These are phyloP conservation scores for Octonoba sinensis DNA, from an alignment of 2,888 invertebrate genomes.

Conservation along the genomic window DNA sequence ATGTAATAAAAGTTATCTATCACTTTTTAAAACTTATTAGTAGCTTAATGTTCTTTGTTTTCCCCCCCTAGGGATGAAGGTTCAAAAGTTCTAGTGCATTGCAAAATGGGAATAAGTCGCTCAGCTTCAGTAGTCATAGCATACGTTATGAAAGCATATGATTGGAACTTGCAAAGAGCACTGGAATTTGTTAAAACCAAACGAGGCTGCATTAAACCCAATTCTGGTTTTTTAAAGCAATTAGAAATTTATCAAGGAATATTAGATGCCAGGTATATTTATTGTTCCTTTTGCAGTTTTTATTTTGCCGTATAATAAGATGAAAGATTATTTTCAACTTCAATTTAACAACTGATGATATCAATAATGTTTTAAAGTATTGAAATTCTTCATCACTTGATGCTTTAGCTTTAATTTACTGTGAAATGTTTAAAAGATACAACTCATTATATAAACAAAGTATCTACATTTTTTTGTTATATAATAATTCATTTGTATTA, in stretches of 20 bases:
- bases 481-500: too few species aligned
- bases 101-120: slow-evolving; percentile 99
- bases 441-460: too few species aligned
- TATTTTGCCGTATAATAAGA: neutral
- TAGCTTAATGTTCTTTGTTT: neutral
- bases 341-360: too few species aligned
- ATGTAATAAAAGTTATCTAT: too few species aligned
- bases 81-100: slow-evolving; percentile 96
- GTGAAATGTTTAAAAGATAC: too few species aligned
- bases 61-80: slow-evolving; percentile 79
- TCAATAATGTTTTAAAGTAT: too few species aligned
- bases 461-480: too few species aligned
- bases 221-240: slow-evolving; percentile 92
- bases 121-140: slow-evolving; percentile 98
- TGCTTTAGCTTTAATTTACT: too few species aligned
- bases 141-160: slow-evolving; percentile 97
- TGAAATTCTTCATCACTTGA: too few species aligned
- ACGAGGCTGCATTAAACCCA: slow-evolving; percentile 94
- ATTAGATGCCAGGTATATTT: slow-evolving; percentile 80
- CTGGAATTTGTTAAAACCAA: slow-evolving; percentile 90
- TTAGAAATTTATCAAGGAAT: slow-evolving; percentile 96
- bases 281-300: neutral
- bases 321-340: too few species aligned
- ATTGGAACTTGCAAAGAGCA: slow-evolving; percentile 92
- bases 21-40: neutral